A percentile compares a stretch with the other conserved stretches of the same genome.
phyloP scores from a whole-genome alignment of 30 jellyfish, hydroid and myxozoan genomes.

The Chrysaora quinquecirrha region DNA sequence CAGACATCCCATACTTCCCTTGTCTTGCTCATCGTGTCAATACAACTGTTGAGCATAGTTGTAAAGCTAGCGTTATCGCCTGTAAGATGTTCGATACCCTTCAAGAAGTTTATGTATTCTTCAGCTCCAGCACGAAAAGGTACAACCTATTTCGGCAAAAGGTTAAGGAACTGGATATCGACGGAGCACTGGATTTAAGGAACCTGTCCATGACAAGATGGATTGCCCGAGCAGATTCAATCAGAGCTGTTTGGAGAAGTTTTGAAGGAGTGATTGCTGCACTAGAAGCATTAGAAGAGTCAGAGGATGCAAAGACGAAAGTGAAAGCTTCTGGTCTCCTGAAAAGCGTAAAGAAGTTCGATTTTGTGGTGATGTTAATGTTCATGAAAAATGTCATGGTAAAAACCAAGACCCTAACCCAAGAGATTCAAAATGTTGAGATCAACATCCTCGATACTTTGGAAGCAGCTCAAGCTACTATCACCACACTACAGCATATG shows the following conservation, averaged over 20 bases:
- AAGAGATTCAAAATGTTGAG: not conserved
- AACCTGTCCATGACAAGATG: constrained; percentile 5
- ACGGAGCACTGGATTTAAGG: not conserved
- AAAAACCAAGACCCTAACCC: constrained; percentile 2
- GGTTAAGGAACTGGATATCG: constrained; percentile 10
- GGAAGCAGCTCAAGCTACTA: constrained; percentile 25
- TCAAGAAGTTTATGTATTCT: not conserved
- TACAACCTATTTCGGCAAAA: constrained; percentile 9
- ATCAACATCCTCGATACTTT: constrained; percentile 5
- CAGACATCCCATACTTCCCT: not conserved
- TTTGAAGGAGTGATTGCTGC: not conserved
- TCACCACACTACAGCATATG: constrained; percentile 10
- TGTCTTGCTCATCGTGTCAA: constrained; percentile 18
- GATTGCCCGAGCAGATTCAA: constrained; percentile 33
- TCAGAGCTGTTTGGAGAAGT: not conserved
- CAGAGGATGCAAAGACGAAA: not conserved
- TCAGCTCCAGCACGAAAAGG: constrained; percentile 15
- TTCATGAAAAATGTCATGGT: constrained; percentile 7
- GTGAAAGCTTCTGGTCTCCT: not conserved
- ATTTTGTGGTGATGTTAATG: constrained; percentile 3
- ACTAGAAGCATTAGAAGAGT: not conserved
- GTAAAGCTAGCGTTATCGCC: constrained; percentile 4
- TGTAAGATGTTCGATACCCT: constrained; percentile 1
- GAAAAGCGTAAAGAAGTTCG: not conserved
- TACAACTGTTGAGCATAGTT: constrained; percentile 29